Conservation (phyloP, 2,888 invertebrate species). For the Hymenopus coronatus region DNA sequence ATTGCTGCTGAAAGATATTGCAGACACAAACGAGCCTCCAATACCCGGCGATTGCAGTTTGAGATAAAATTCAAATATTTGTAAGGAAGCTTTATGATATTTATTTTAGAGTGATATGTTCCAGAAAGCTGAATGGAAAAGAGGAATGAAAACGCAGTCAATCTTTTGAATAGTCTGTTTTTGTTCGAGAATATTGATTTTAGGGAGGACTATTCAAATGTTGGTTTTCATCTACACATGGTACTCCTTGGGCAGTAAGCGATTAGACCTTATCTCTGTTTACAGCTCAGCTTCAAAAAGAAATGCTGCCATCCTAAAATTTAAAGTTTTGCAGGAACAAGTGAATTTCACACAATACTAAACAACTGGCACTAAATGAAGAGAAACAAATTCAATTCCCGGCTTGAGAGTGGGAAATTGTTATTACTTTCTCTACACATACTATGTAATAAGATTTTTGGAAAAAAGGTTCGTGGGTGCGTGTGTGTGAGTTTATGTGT, state of each 20-base stretch:
- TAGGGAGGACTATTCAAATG: neutral
- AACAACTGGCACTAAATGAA: no score
- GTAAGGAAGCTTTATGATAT: neutral
- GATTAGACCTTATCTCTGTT: neutral
- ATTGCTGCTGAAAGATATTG: neutral
- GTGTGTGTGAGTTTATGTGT: no score
- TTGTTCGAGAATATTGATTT: neutral
- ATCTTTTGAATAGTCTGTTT: neutral
- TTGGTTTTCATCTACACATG: neutral
- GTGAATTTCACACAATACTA: no score
- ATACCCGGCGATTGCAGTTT: neutral
- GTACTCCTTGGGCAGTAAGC: neutral
- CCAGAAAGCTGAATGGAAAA: neutral
- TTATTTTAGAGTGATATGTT: neutral
- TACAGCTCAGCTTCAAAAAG: neutral
- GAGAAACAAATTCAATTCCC: no score
- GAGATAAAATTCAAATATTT: neutral
- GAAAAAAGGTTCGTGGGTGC: no score
- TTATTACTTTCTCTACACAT: no score
- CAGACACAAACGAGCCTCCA: neutral
- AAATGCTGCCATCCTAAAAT: neutral
- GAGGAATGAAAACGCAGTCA: neutral
- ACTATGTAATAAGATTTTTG: no score
- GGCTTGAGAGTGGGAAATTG: no score
- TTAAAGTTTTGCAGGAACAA: no score